Evolutionary conservation across 2,113 vertebrate genomes (phyloP).

Genomic region (Rutilus rutilus): DNA sequence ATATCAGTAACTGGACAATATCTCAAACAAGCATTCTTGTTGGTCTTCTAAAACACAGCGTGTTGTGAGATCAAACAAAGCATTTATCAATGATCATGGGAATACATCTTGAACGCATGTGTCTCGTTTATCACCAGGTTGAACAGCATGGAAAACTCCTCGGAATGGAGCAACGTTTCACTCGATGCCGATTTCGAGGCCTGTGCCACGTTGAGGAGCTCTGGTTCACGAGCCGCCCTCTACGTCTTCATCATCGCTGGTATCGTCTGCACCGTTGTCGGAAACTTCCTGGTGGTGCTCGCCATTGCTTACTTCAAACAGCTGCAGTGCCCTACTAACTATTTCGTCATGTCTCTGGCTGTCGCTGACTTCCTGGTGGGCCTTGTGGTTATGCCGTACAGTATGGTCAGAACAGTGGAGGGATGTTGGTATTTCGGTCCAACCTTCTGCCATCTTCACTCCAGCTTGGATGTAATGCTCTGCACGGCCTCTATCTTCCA

Average conservation of each 20-base stretch:
- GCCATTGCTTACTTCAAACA: slow-evolving; percentile 80
- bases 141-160: slow-evolving; percentile 70
- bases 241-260: slow-evolving; percentile 70
- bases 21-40: background rate
- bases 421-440: slow-evolving; percentile 79
- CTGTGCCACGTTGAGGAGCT: slow-evolving; percentile 65
- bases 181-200: slow-evolving; percentile 53
- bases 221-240: slow-evolving; percentile 63
- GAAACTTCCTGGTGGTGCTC: slow-evolving; percentile 79
- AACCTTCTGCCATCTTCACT: slow-evolving; percentile 77
- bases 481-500: slow-evolving; percentile 83
- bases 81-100: slow-evolving; percentile 5
- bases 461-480: slow-evolving; percentile 82
- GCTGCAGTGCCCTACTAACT: slow-evolving; percentile 78
- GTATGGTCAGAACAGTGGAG: slow-evolving; percentile 80
- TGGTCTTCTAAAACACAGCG: background rate
- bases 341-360: slow-evolving; percentile 78
- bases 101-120: slow-evolving; percentile 1
- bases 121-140: slow-evolving; percentile 48
- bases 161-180: slow-evolving; percentile 65
- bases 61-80: background rate
- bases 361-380: slow-evolving; percentile 82
- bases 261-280: slow-evolving; percentile 75
- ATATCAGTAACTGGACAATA: background rate
- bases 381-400: slow-evolving; percentile 81